A percentile compares a stretch with the other conserved stretches of the same genome.
These are phyloP conservation scores for Terebella lapidaria DNA, from an alignment of 2,888 invertebrate species.

Conservation along the genomic window DNA sequence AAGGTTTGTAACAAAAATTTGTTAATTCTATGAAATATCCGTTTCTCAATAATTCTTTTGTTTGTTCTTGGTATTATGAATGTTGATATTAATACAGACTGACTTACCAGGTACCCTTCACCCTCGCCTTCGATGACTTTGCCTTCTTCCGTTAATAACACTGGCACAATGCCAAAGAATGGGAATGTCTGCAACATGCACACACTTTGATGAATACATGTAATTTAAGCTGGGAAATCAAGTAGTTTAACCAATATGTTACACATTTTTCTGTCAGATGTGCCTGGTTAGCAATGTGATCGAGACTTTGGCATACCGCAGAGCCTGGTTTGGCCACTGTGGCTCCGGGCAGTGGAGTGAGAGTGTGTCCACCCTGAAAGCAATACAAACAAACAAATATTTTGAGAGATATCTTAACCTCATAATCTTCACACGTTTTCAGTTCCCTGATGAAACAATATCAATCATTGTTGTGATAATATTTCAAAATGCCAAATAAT, in stretches of 20 bases:
- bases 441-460: too few relatives aligned
- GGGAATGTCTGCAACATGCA: conserved; percentile 79
- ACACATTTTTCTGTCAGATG: too few relatives aligned
- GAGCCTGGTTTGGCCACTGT: conserved; percentile 97
- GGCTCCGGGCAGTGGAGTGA: conserved; percentile 92
- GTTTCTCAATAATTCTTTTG: too few relatives aligned
- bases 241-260: not conserved
- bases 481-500: too few relatives aligned
- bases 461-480: too few relatives aligned
- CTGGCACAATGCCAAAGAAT: conserved; percentile 93
- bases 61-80: too few relatives aligned
- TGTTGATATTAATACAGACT: too few relatives aligned
- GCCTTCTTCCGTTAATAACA: conserved; percentile 81
- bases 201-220: too few relatives aligned
- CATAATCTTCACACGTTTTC: not conserved
- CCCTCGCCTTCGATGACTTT: conserved; percentile 71
- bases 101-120: conserved; percentile 79
- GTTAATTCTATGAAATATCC: too few relatives aligned
- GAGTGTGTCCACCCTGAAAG: conserved; percentile 81
- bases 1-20: not conserved
- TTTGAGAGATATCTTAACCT: not conserved
- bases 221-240: conserved; percentile 13
- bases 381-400: not conserved
- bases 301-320: conserved; percentile 69
- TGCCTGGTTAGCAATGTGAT: too few relatives aligned